Evolutionary conservation across 2,797 vertebrate genomes (phyloP).

Genomic region (Chelon labrosus): DNA sequence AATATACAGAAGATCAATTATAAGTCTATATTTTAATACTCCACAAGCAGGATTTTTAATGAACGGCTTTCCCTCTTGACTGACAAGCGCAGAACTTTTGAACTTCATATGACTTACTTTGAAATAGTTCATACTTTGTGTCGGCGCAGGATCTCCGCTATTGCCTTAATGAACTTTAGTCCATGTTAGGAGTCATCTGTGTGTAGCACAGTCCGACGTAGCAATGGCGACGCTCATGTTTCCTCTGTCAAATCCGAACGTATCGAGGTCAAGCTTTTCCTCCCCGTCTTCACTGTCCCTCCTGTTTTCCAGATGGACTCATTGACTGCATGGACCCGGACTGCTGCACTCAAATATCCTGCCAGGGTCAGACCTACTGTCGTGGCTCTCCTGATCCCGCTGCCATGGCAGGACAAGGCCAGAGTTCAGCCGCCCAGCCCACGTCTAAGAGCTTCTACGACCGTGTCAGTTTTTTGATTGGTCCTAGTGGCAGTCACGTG

Average conservation of each 20-base stretch:
- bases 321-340: conserved; percentile 98
- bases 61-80: conserved; percentile 19
- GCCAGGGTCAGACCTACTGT: conserved; percentile 95
- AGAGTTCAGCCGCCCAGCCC: conserved; percentile 85
- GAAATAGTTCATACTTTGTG: conserved; percentile 22
- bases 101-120: conserved; percentile 41
- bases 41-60: conserved; percentile 11
- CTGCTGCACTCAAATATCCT: conserved; percentile 95
- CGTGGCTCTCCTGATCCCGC: conserved; percentile 94
- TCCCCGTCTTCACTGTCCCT: conserved; percentile 42
- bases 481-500: conserved; percentile 92
- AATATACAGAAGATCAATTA: conserved; percentile 67
- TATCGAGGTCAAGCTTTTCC: conserved; percentile 47
- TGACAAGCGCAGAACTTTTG: conserved; percentile 31
- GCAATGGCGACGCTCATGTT: conserved; percentile 18
- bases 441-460: conserved; percentile 93
- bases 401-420: conserved; percentile 88
- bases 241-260: conserved; percentile 24
- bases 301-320: conserved; percentile 91
- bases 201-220: conserved; percentile 34
- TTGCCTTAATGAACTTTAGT: conserved; percentile 48
- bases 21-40: conserved; percentile 31
- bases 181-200: conserved; percentile 46
- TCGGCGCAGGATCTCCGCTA: conserved; percentile 35
- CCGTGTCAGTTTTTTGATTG: conserved; percentile 93